Conservation (phyloP, 2,888 invertebrate species). For the Heliconius cydno region DNA sequence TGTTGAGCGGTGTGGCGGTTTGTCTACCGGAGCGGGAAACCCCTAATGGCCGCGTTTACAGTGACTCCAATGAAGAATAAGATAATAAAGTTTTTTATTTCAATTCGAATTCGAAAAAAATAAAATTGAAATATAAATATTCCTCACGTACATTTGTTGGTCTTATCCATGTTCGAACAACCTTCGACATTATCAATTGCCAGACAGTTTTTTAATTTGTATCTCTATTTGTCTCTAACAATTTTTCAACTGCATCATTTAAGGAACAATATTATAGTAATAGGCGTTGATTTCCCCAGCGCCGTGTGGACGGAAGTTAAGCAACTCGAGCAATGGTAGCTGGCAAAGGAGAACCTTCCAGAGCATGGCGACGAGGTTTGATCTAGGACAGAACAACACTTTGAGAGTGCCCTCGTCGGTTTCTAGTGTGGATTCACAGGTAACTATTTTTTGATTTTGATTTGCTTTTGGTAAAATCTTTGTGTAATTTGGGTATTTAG, state of each 20-base stretch:
- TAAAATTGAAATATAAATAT: too few relatives aligned
- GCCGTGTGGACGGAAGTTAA: conserved; percentile 73
- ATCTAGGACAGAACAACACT: conserved; percentile 64
- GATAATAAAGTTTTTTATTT: not conserved
- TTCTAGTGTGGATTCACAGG: conserved; percentile 78
- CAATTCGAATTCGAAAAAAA: not conserved
- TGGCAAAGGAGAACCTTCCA: conserved; percentile 84
- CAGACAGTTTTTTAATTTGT: not conserved
- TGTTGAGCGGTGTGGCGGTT: too few relatives aligned
- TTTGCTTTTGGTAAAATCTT: not conserved
- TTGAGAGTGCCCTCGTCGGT: conserved; percentile 63
- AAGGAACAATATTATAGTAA: conserved; percentile 42
- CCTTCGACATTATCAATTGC: too few relatives aligned
- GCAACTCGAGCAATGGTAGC: conserved; percentile 80
- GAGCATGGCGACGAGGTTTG: conserved; percentile 78
- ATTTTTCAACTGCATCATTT: not conserved
- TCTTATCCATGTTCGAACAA: too few relatives aligned
- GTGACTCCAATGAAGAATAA: not conserved
- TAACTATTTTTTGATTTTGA: conserved; percentile 52
- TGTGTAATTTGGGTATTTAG: too few relatives aligned
- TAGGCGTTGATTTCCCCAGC: conserved; percentile 53
- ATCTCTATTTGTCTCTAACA: not conserved
- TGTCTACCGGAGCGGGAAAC: too few relatives aligned
- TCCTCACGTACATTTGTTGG: too few relatives aligned
- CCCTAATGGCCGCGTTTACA: too few relatives aligned